Percentiles rank a stretch among this genome's conserved stretches.
phyloP scores from a whole-genome alignment of 1,140 invertebrate species.

The Carcinoscorpius rotundicauda region DNA sequence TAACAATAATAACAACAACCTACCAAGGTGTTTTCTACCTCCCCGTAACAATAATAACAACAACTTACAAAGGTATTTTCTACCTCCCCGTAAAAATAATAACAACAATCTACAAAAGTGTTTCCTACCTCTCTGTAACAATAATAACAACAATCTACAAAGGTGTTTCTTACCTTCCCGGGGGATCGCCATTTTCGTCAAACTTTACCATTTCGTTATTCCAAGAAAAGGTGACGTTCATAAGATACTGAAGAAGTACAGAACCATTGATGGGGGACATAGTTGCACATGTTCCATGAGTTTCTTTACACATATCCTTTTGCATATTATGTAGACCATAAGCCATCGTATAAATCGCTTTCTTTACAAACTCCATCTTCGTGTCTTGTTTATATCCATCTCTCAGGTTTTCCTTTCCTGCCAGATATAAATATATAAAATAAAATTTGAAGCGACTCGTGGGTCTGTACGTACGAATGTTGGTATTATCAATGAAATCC shows the following conservation, averaged over 20 bases:
- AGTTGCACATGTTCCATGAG: conserved; percentile 43
- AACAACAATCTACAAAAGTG: too few relatives aligned
- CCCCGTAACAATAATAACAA: conserved; percentile 37
- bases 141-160: too few relatives aligned
- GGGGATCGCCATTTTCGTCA: conserved; percentile 67
- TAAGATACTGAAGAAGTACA: conserved; percentile 50
- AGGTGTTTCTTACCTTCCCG: conserved; percentile 49
- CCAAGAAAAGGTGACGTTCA: conserved; percentile 62
- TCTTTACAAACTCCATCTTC: conserved; percentile 62
- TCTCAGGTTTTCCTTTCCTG: conserved; percentile 38
- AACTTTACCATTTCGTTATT: conserved; percentile 57
- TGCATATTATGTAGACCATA: conserved; percentile 49
- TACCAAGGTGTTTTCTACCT: conserved; percentile 40
- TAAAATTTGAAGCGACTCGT: too few relatives aligned
- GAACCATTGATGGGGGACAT: conserved; percentile 52
- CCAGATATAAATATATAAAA: conserved; percentile 9
- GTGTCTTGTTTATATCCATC: conserved; percentile 52
- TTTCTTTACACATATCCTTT: conserved; percentile 37
- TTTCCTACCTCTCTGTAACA: too few relatives aligned
- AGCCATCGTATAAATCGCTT: conserved; percentile 56
- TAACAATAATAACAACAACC: too few relatives aligned
- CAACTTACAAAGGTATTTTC: too few relatives aligned
- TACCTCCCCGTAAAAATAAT: too few relatives aligned
- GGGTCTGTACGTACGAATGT: too few relatives aligned
- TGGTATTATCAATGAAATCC: conserved; percentile 4